Percentiles rank a stretch among this genome's conserved stretches.
These are phyloP conservation scores for Falcunculus frontatus DNA, from an alignment of 2,113 vertebrate species.

Conservation along the genomic window DNA sequence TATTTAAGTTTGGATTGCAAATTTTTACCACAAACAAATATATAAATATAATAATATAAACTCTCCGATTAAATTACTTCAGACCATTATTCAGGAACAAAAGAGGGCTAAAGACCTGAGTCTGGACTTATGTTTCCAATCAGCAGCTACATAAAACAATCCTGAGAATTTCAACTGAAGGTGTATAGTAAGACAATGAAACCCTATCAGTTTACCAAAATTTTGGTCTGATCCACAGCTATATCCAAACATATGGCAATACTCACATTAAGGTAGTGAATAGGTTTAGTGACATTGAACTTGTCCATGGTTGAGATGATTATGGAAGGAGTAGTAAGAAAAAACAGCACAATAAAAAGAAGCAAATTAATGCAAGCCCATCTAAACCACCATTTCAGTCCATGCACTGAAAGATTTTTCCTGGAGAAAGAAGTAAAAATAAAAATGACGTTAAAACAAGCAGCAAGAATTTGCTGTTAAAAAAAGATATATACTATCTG, in stretches of 20 bases:
- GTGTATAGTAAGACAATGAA: background rate
- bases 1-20: background rate
- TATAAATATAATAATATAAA: background rate
- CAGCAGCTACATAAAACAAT: background rate
- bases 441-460: background rate
- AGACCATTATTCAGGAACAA: background rate
- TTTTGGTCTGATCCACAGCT: background rate
- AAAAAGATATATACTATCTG: background rate
- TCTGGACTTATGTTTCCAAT: background rate
- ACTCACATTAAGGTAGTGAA: conserved; percentile 89
- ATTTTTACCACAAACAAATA: background rate
- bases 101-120: background rate
- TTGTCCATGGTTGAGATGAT: conserved; percentile 92
- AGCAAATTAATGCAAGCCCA: conserved; percentile 80
- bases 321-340: conserved; percentile 94
- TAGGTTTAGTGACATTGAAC: conserved; percentile 92
- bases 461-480: background rate
- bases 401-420: conserved; percentile 85
- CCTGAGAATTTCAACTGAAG: background rate
- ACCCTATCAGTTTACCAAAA: background rate
- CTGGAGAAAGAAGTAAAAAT: conserved; percentile 51
- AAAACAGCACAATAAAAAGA: conserved; percentile 87
- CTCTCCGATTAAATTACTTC: background rate
- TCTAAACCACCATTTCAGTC: conserved; percentile 85
- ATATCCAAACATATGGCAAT: background rate